Evolutionary conservation across 2,888 invertebrate genomes (phyloP), one percentile per base, ranked within the genome.

Genomic region (Dryocosmus kuriphilus): DNA sequence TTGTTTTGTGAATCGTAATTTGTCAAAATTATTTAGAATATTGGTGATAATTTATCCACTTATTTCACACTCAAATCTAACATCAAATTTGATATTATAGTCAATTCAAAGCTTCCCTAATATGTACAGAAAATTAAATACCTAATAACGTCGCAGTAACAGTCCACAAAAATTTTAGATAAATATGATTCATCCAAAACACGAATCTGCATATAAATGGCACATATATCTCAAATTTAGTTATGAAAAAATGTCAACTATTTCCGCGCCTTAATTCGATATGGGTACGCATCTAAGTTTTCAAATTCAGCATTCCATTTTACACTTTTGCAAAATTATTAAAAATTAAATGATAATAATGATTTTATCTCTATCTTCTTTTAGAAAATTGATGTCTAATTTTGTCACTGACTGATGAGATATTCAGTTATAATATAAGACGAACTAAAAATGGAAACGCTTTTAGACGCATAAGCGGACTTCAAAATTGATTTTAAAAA

Each of bases 181-280:
- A 67, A 67, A 27, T 65, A 41, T 38, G 24, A 46, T 27, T 46
- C 41, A 67, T 46, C 27, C 46, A 46, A 41, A 67, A 67, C 46
- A 46, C 24, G 24, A 65, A 67, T 46, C 19, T 67, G 24, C 19
- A 11, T 65, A 16, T 24, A 22, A 65, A 41, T 65, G 24, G 22
- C 41, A 41, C 38, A 16, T n/a, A 16, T 30, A 24, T n/a, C 19
- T 22, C 22, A 41, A 6, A 65, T 16, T 24, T 24, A 41, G n/a
- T 38, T 16, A 38, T 38, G 5, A 11, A 63, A 22, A 63, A 63
- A 63, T 63, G 5, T 38, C 63, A 63, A 63, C 9, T 32, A 35
- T 63, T 63, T 63, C 32, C 32, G 22, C 32, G 27, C 1, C 7
- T 1, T 60, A 60, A 16, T 16, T 24, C 6, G 4, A 4, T n/a